phyloP scores from a whole-genome alignment of 2,797 vertebrate species.

The Enteromius treurensis region DNA sequence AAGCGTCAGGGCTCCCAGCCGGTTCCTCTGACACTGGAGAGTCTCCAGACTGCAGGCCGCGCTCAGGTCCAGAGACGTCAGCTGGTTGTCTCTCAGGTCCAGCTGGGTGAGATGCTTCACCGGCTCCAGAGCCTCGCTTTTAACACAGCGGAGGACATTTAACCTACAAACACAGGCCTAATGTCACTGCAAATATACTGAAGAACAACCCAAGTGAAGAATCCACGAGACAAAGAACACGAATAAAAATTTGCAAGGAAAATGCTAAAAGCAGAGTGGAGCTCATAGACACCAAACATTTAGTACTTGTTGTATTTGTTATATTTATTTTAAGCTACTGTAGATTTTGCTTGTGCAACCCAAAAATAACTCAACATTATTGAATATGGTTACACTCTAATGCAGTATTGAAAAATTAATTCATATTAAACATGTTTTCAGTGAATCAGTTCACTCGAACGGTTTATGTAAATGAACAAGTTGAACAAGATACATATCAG shows the following conservation, averaged over 20 bases:
- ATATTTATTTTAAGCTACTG: background rate
- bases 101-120: conserved; percentile 87
- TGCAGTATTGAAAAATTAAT: background rate
- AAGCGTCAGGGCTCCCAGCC: conserved; percentile 85
- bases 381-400: background rate
- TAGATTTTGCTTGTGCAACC: background rate
- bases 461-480: background rate
- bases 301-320: background rate
- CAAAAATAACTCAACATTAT: background rate
- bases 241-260: background rate
- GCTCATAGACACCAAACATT: background rate
- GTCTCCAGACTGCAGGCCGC: conserved; percentile 87
- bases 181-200: background rate
- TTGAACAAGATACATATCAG: too few relatives aligned
- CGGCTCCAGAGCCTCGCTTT: conserved; percentile 78
- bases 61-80: conserved; percentile 87
- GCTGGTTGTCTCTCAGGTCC: conserved; percentile 90
- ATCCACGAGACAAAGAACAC: background rate
- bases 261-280: background rate
- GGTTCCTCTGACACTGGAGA: conserved; percentile 91
- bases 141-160: conserved; percentile 83
- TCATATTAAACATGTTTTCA: background rate
- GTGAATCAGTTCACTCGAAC: background rate
- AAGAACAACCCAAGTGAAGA: background rate
- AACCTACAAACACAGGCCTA: conserved; percentile 74